These are phyloP conservation scores for Chironomus tepperi DNA, from an alignment of 1,140 invertebrate species.

Conservation along the genomic window DNA sequence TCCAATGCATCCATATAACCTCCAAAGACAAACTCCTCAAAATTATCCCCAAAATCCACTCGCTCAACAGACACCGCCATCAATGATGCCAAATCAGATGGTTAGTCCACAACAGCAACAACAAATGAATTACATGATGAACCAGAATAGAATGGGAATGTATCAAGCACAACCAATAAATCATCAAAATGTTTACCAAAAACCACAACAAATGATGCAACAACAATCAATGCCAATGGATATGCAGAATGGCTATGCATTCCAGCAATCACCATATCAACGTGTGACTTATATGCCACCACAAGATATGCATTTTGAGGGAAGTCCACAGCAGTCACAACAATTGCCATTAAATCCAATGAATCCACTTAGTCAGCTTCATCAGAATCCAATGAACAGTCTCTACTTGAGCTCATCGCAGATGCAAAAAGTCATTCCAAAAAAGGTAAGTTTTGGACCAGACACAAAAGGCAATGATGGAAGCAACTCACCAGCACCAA, in stretches of 20 bases:
- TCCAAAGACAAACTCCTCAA: conserved; percentile 1
- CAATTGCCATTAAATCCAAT: not conserved
- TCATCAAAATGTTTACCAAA: conserved; percentile 1
- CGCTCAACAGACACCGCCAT: not conserved
- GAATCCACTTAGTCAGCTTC: conserved; percentile 7
- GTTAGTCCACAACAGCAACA: not conserved
- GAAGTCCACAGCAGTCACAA: not conserved
- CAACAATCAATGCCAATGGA: not conserved
- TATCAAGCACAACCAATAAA: not conserved
- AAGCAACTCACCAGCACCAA: conserved; percentile 44
- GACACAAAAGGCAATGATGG: conserved; percentile 50
- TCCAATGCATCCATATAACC: not conserved
- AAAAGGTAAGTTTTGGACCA: conserved; percentile 59
- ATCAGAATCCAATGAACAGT: not conserved
- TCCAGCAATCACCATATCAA: not conserved
- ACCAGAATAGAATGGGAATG: not conserved
- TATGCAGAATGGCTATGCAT: not conserved
- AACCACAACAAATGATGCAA: not conserved
- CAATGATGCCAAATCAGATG: not conserved
- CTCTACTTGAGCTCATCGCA: conserved; percentile 26
- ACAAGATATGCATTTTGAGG: not conserved
- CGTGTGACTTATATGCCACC: not conserved
- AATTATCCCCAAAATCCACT: conserved; percentile 11
- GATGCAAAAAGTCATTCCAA: conserved; percentile 39
- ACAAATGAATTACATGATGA: conserved; percentile 9